Percentiles rank a stretch among this genome's conserved stretches.
Evolutionary conservation across 2,797 vertebrate species (phyloP).

Genomic region (Acanthurus lineatus): DNA sequence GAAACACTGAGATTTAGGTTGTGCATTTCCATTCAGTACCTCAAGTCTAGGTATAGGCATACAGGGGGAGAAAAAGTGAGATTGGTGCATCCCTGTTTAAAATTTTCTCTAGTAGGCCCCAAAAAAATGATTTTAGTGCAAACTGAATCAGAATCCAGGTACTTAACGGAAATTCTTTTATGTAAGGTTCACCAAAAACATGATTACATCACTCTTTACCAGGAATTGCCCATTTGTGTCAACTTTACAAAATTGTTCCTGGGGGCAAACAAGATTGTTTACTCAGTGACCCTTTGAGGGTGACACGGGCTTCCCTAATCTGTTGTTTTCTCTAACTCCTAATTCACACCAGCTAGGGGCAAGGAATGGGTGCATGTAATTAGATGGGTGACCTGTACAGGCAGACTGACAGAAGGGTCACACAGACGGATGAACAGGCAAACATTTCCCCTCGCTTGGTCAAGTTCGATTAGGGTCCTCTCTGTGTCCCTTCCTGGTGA

Average conservation of each 20-base stretch:
- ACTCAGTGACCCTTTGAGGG: constrained; percentile 14
- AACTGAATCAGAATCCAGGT: constrained; percentile 12
- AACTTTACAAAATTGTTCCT: constrained; percentile 5
- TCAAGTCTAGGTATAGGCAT: background rate
- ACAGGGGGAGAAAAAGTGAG: background rate
- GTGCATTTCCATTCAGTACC: too few relatives aligned
- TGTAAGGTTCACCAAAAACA: background rate
- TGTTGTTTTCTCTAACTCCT: constrained; percentile 21
- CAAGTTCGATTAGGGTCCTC: constrained; percentile 42
- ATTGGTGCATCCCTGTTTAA: constrained; percentile 1
- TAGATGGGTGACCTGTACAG: constrained; percentile 13
- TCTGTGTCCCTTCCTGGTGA: constrained; percentile 15
- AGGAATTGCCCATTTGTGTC: background rate
- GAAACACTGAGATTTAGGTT: too few relatives aligned
- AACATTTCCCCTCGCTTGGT: constrained; percentile 21
- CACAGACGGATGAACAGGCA: background rate
- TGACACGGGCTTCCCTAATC: background rate
- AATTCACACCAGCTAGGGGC: constrained; percentile 31
- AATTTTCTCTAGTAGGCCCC: background rate
- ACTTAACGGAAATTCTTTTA: background rate
- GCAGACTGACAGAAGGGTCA: constrained; percentile 14
- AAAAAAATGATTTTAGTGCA: constrained; percentile 14
- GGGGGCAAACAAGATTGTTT: constrained; percentile 46
- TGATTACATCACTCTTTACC: constrained; percentile 20
- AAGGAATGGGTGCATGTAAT: constrained; percentile 16